Evolutionary conservation across 1,140 invertebrate species (phyloP).

Genomic region (Hyles euphorbiae): DNA sequence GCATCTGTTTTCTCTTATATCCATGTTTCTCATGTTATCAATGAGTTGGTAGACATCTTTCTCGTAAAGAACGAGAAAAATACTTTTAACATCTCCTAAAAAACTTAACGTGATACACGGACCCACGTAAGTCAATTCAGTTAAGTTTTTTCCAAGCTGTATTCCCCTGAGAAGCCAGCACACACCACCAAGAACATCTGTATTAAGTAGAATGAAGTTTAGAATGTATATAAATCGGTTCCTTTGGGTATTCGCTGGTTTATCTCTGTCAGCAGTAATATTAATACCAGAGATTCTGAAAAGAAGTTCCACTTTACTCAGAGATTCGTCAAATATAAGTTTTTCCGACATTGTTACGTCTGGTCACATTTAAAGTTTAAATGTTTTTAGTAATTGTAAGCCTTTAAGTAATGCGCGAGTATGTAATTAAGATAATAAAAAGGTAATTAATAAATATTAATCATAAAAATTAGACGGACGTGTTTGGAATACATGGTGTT

Average conservation of each 20-base stretch:
- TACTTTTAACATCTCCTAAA: slow-evolving; percentile 16
- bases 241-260: slow-evolving; percentile 4
- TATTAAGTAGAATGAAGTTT: slow-evolving; percentile 31
- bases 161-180: slow-evolving; percentile 20
- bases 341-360: slow-evolving; percentile 1
- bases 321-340: slow-evolving; percentile 22
- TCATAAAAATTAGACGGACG: no score
- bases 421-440: no score
- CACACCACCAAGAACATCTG: slow-evolving; percentile 15
- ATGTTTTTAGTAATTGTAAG: no score
- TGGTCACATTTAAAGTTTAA: slow-evolving; percentile 8
- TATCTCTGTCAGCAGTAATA: slow-evolving; percentile 1
- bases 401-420: no score
- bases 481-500: no score
- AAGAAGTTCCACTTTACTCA: slow-evolving; percentile 23
- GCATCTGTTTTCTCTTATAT: slow-evolving; percentile 6
- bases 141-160: slow-evolving; percentile 18
- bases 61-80: slow-evolving; percentile 16
- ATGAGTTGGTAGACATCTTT: slow-evolving; percentile 18
- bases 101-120: slow-evolving; percentile 23
- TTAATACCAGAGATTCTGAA: slow-evolving; percentile 22
- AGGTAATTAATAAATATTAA: no score
- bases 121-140: slow-evolving; percentile 25
- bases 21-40: slow-evolving; percentile 14
- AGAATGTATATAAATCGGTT: slow-evolving; percentile 19